Base-by-base conservation (phyloP, 37 sponge, comb jelly and placozoan genomes). In the Cliona cf. orientalis region DNA sequence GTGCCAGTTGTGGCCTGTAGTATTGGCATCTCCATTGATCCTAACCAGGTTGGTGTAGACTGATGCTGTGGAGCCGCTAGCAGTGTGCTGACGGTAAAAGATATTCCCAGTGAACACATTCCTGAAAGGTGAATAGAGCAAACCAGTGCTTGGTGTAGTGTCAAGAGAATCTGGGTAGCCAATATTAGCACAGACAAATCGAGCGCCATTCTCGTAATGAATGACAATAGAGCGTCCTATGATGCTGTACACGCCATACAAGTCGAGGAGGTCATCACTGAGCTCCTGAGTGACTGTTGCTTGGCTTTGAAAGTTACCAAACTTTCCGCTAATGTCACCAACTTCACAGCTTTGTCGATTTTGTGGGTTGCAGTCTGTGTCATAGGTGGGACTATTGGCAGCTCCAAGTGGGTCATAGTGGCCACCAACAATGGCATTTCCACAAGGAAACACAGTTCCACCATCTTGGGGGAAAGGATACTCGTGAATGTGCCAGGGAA, bases 321-420 rank as follows among this genome's bases (percentile, higher is more conserved):
- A 75, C n/a, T 69, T 66, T n/a, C 84, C 91, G 79, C 84, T 90
- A 31, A 93, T 59, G 41, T 93, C 87, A 39, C 94, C 94, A 0
- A 89, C 40, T 41, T 86, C 84, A 82, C 94, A 93, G 38, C 32
- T 9, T 0, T 37, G 5, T 0, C 7, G 43, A 61, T 88, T 75
- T 1, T 56, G 26, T 7, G 22, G 22, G 28, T 32, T 34, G 5
- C 60, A 59, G 36, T 39, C 37, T 19, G 12, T 2, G 26, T 46
- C 1, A 60, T 88, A 87, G 43, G 33, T 53, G 0, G 62, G 17
- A 0, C 2, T 61, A 25, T 40, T 36, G 55, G n/a, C 59, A 23
- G 81, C 83, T 22, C 58, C 61, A 22, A 65, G 35, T 29, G 93
- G 93, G 58, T 92, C 86, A 81, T 79, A 92, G 36, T 49, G 74